Conservation (phyloP, 2,113 vertebrate genomes). For the Orientallactaga bullata region DNA sequence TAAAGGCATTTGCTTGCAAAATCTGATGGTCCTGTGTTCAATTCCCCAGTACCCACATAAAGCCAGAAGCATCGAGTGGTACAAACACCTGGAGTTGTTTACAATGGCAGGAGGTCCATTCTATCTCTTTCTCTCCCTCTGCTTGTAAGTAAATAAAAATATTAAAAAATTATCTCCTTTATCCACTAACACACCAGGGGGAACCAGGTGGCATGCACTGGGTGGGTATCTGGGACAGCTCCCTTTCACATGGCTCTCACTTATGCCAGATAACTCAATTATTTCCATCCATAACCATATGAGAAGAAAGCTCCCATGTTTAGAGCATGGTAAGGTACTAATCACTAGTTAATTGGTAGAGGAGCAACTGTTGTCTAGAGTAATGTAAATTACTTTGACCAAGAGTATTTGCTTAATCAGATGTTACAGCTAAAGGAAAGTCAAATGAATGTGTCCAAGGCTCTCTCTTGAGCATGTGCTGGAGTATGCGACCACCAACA, state of each 20-base stretch:
- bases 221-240: rapidly evolving
- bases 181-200: background rate
- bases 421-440: conserved; percentile 15
- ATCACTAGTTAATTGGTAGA: conserved; percentile 56
- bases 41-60: too few relatives aligned
- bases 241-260: background rate
- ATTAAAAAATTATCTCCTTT: background rate
- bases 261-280: background rate
- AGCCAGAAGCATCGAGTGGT: too few relatives aligned
- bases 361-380: background rate
- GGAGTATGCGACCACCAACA: background rate
- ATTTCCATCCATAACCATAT: background rate
- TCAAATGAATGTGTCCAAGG: background rate
- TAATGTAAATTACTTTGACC: background rate
- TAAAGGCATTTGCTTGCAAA: too few relatives aligned
- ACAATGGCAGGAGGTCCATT: too few relatives aligned
- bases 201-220: background rate
- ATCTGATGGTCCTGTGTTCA: too few relatives aligned
- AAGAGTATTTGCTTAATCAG: conserved; percentile 12
- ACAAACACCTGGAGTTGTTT: too few relatives aligned
- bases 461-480: background rate
- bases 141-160: too few relatives aligned
- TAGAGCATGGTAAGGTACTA: conserved; percentile 1
- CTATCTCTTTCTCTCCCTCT: too few relatives aligned
- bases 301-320: background rate